These are phyloP conservation scores for Pristionchus exspectatus DNA, from an alignment of 2,888 invertebrate species.

Conservation along the genomic window DNA sequence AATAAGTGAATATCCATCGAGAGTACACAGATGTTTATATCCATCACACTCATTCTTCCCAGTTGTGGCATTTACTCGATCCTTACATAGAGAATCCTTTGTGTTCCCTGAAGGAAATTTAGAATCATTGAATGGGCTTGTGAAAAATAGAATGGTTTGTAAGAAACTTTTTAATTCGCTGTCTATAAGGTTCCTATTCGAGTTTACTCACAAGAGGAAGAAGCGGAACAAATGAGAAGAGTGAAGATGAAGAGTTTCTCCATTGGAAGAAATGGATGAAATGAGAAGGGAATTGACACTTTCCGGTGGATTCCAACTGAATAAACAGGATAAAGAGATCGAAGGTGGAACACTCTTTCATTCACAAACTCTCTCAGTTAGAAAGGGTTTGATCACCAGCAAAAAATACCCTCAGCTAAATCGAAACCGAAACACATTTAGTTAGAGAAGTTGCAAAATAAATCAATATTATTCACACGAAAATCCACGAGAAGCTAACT, in stretches of 20 bases:
- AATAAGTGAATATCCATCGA: slow-evolving; percentile 32
- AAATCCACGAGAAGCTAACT: not conserved
- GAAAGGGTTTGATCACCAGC: not conserved
- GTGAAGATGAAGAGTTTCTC: not conserved
- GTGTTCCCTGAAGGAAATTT: not conserved
- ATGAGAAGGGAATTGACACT: slow-evolving; percentile 31
- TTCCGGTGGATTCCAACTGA: not conserved
- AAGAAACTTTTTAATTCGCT: too few species aligned
- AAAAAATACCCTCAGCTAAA: not conserved
- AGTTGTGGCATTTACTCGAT: slow-evolving; percentile 5
- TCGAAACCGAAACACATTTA: not conserved
- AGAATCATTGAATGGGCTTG: not conserved
- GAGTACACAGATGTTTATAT: slow-evolving; percentile 14
- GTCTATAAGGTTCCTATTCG: not conserved
- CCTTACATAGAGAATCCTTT: not conserved
- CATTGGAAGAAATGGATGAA: slow-evolving; percentile 1
- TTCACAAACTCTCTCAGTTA: not conserved
- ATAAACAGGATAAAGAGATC: not conserved
- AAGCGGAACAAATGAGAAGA: not conserved
- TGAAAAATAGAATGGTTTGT: too few species aligned
- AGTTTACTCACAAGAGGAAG: not conserved
- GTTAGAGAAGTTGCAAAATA: not conserved
- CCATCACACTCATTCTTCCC: slow-evolving; percentile 32
- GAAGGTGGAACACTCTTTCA: not conserved
- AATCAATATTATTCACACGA: not conserved